Percentiles rank a stretch among this genome's conserved stretches.
These are phyloP conservation scores for Desoria tigrina DNA, from an alignment of 2,888 invertebrate species.

Conservation along the genomic window DNA sequence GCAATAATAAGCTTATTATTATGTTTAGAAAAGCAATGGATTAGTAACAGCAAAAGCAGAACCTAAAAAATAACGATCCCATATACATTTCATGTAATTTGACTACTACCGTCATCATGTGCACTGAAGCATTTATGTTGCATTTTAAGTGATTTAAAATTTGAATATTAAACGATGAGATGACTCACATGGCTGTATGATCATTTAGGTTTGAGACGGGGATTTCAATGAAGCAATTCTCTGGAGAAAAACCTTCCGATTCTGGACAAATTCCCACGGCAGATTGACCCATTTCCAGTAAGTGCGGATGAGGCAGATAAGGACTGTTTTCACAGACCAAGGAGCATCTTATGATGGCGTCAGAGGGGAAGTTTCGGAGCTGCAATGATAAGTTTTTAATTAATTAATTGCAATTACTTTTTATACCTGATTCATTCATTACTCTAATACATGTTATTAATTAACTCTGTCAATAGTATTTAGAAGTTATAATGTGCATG, in stretches of 20 bases:
- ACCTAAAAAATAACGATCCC: too few species aligned
- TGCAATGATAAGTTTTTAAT: conserved; percentile 23
- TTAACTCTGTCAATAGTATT: too few species aligned
- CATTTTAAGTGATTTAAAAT: too few species aligned
- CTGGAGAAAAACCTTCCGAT: conserved; percentile 58
- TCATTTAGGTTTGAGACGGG: conserved; percentile 63
- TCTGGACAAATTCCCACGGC: conserved; percentile 7
- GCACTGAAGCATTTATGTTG: too few species aligned
- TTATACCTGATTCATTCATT: too few species aligned
- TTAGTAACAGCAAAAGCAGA: too few species aligned
- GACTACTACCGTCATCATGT: too few species aligned
- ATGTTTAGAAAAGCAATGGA: too few species aligned
- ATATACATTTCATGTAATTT: too few species aligned
- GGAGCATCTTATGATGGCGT: conserved; percentile 47
- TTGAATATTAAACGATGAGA: too few species aligned
- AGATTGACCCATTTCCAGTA: conserved; percentile 45
- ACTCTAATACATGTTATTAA: background rate
- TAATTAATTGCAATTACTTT: background rate
- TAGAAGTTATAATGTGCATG: background rate
- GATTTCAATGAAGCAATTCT: conserved; percentile 69
- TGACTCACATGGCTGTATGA: conserved; percentile 67
- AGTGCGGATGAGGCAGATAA: conserved; percentile 49
- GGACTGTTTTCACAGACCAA: conserved; percentile 47
- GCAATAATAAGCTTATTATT: too few species aligned
- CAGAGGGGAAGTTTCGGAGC: conserved; percentile 43